Percentiles rank a stretch among this genome's conserved stretches.
Evolutionary conservation across 2,888 invertebrate genomes (phyloP).

Genomic region (Aphodius granarius): DNA sequence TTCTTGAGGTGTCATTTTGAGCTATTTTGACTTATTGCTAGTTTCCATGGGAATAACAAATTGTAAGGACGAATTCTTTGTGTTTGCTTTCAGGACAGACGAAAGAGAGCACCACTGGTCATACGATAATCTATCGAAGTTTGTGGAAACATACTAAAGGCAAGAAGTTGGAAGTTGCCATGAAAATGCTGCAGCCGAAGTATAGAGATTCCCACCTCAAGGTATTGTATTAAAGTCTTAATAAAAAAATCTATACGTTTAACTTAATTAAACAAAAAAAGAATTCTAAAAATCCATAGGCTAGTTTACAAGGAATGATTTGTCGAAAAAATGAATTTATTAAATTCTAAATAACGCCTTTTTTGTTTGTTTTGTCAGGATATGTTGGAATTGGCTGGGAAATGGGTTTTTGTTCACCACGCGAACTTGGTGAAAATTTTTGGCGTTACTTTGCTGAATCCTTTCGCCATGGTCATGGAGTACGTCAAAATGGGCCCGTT

Average conservation of each 20-base stretch:
- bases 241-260: too few relatives aligned
- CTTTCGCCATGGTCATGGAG: slow-evolving; percentile 81
- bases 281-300: too few relatives aligned
- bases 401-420: slow-evolving; percentile 78
- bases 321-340: too few relatives aligned
- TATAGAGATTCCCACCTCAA: slow-evolving; percentile 63
- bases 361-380: slow-evolving; percentile 57
- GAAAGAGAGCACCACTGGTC: slow-evolving; percentile 63
- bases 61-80: too few relatives aligned
- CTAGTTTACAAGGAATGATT: too few relatives aligned
- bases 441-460: slow-evolving; percentile 75
- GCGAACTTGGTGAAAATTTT: slow-evolving; percentile 75
- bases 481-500: slow-evolving; percentile 78
- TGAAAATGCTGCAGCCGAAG: slow-evolving; percentile 75
- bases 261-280: too few relatives aligned
- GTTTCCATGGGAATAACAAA: not conserved
- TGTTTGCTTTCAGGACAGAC: slow-evolving; percentile 56
- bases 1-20: not conserved
- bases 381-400: slow-evolving; percentile 74
- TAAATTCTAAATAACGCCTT: too few relatives aligned
- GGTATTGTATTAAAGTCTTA: too few relatives aligned
- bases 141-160: slow-evolving; percentile 77
- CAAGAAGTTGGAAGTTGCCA: slow-evolving; percentile 76
- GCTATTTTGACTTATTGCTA: not conserved
- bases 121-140: slow-evolving; percentile 71